Percentiles rank a stretch among this genome's conserved stretches.
These are phyloP conservation scores for Rhimphoctona megacephalus DNA, from an alignment of 2,888 invertebrate genomes.

Conservation along the genomic window DNA sequence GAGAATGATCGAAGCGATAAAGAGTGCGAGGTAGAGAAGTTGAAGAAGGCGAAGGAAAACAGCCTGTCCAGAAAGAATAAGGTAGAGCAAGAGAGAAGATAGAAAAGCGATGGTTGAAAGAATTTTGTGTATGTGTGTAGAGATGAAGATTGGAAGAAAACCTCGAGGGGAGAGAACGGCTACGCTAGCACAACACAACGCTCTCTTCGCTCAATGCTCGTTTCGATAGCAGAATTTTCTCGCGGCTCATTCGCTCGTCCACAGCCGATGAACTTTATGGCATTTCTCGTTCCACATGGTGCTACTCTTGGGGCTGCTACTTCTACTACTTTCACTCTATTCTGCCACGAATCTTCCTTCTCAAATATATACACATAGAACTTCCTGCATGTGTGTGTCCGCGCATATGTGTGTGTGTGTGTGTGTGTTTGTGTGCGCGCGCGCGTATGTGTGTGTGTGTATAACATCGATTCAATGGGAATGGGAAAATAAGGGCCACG, in stretches of 20 bases:
- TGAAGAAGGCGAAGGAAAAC: constrained; percentile 26
- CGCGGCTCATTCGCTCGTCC: constrained; percentile 45
- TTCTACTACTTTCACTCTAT: constrained; percentile 4
- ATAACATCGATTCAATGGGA: not conserved
- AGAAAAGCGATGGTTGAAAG: constrained; percentile 3
- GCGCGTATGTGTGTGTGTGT: not conserved
- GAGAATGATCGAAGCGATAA: constrained; percentile 60
- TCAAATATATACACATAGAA: not conserved
- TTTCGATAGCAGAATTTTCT: constrained; percentile 56
- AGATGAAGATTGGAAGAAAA: constrained; percentile 30
- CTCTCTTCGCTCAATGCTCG: not conserved
- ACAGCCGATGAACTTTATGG: constrained; percentile 60
- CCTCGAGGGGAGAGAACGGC: constrained; percentile 31
- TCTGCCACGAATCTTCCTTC: constrained; percentile 8
- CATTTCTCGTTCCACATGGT: constrained; percentile 25
- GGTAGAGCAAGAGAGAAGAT: not conserved
- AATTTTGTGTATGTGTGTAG: constrained; percentile 7
- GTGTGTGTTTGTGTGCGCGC: too few species aligned
- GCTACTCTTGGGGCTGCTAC: constrained; percentile 16
- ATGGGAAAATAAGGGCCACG: constrained; percentile 52
- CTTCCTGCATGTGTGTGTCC: not conserved
- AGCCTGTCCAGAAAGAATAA: constrained; percentile 4
- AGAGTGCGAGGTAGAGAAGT: constrained; percentile 27
- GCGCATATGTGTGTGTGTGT: too few species aligned
- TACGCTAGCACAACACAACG: constrained; percentile 5